Evolutionary conservation across 2,797 vertebrate species (phyloP).

Genomic region (Centroberyx gerrardi): DNA sequence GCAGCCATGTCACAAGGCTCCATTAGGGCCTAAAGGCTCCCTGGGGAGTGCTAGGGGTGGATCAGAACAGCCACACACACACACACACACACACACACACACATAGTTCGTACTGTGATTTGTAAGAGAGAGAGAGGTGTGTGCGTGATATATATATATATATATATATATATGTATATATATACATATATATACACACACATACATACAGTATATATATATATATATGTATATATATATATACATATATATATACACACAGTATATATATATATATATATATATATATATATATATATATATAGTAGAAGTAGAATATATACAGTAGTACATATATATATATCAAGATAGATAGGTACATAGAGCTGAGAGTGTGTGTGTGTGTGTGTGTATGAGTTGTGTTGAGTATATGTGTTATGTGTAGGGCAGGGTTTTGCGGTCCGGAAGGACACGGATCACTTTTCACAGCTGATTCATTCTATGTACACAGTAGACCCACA

Average conservation of each 20-base stretch:
- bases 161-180: too few species aligned
- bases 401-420: constrained; percentile 30
- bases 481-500: constrained; percentile 66
- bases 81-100: neutral
- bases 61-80: neutral
- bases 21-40: constrained; percentile 26
- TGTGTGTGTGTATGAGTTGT: constrained; percentile 10
- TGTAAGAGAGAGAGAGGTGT: neutral
- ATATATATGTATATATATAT: too few species aligned
- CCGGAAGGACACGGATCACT: constrained; percentile 67
- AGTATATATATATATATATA: too few species aligned
- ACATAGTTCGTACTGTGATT: constrained; percentile 32
- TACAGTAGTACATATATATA: too few species aligned
- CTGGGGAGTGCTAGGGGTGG: neutral
- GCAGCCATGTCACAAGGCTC: constrained; percentile 20
- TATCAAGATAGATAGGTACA: constrained; percentile 2
- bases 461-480: constrained; percentile 76
- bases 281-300: too few species aligned
- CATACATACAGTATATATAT: too few species aligned
- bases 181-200: too few species aligned
- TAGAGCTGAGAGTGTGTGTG: constrained; percentile 2
- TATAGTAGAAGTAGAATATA: too few species aligned
- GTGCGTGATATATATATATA: neutral
- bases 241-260: too few species aligned
- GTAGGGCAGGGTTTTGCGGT: constrained; percentile 58